A percentile compares a stretch with the other conserved stretches of the same genome.
Evolutionary conservation across 1,140 invertebrate genomes (phyloP).

Genomic region (Tetragnatha versicolor): DNA sequence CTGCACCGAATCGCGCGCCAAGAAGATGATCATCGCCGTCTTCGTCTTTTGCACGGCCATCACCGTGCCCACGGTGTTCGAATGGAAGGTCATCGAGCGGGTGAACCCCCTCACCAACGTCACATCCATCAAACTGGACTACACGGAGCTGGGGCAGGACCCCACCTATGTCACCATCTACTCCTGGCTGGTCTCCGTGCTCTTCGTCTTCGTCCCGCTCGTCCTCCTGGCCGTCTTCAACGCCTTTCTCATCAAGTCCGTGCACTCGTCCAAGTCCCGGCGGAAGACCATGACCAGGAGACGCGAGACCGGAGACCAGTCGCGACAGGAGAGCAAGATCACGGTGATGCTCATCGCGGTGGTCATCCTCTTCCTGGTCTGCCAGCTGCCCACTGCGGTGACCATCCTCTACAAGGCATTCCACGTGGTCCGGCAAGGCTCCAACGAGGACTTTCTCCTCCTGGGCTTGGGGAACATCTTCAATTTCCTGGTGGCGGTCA

Average conservation of each 20-base stretch:
- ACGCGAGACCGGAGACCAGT: slow-evolving; percentile 59
- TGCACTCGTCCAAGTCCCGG: slow-evolving; percentile 69
- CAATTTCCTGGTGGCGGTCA: slow-evolving; percentile 75
- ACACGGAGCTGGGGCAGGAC: slow-evolving; percentile 66
- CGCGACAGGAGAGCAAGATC: slow-evolving; percentile 74
- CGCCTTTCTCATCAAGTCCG: slow-evolving; percentile 73
- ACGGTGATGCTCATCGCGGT: slow-evolving; percentile 79
- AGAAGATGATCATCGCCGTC: slow-evolving; percentile 70
- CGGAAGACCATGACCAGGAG: slow-evolving; percentile 68
- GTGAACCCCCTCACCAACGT: slow-evolving; percentile 58
- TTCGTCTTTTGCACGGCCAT: slow-evolving; percentile 72
- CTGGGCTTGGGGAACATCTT: slow-evolving; percentile 74
- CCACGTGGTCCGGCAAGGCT: slow-evolving; percentile 61
- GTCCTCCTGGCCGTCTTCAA: slow-evolving; percentile 76
- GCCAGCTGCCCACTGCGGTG: slow-evolving; percentile 74
- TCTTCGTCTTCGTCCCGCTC: slow-evolving; percentile 75
- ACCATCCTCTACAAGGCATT: slow-evolving; percentile 68
- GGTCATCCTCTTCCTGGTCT: slow-evolving; percentile 76
- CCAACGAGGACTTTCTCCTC: slow-evolving; percentile 64
- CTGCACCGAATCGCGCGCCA: slow-evolving; percentile 71
- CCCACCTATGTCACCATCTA: slow-evolving; percentile 71
- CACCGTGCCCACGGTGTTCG: slow-evolving; percentile 73
- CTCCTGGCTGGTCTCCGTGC: slow-evolving; percentile 73
- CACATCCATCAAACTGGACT: slow-evolving; percentile 10
- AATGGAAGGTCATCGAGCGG: slow-evolving; percentile 65